A percentile compares a stretch with the other conserved stretches of the same genome.
phyloP scores from a whole-genome alignment of 2,797 vertebrate genomes.

The Enteromius viviparus region DNA sequence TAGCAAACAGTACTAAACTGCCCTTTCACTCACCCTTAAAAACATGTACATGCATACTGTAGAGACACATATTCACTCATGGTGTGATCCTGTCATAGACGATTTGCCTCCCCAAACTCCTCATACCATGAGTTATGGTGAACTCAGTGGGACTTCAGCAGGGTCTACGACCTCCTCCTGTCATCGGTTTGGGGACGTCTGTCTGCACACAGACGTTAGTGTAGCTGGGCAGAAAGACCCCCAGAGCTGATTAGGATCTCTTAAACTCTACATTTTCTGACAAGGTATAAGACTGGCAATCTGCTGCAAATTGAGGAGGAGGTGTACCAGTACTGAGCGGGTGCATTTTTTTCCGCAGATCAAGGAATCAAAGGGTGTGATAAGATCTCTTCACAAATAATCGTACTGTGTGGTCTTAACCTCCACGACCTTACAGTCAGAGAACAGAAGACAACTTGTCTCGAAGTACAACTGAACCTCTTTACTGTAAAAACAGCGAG shows the following conservation, averaged over 20 bases:
- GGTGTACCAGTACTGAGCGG: not conserved
- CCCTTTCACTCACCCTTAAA: not conserved
- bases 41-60: not conserved
- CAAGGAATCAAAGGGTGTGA: conserved; percentile 12
- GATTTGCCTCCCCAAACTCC: conserved; percentile 32
- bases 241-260: conserved; percentile 29
- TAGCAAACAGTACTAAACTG: not conserved
- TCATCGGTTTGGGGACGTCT: conserved; percentile 34
- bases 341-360: conserved; percentile 17
- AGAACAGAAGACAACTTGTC: conserved; percentile 40
- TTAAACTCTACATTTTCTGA: conserved; percentile 13
- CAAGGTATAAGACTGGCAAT: not conserved
- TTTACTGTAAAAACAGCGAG: conserved; percentile 41
- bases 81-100: conserved; percentile 9
- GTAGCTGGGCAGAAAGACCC: not conserved
- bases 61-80: conserved; percentile 1
- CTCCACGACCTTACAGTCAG: conserved; percentile 19
- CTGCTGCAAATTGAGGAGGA: not conserved
- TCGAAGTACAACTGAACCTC: conserved; percentile 28
- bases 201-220: conserved; percentile 2
- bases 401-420: conserved; percentile 46
- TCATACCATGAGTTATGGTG: conserved; percentile 35
- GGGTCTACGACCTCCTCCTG: conserved; percentile 34
- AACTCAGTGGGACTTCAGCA: conserved; percentile 18
- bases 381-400: conserved; percentile 39